These are phyloP conservation scores for Archegozetes longisetosus DNA, from an alignment of 1,140 invertebrate species.

Conservation along the genomic window DNA sequence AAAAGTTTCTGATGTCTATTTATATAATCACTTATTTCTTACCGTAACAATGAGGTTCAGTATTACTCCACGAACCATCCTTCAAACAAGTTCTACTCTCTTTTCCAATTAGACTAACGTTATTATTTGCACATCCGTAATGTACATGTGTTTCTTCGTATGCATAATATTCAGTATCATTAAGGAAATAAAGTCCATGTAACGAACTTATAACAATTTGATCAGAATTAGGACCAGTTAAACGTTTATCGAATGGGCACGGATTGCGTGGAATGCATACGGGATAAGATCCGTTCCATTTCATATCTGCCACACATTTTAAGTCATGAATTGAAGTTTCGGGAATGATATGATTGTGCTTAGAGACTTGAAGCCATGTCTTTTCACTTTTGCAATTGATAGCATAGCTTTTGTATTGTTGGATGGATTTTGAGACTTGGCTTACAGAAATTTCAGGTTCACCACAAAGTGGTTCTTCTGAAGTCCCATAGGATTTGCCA, in stretches of 20 bases:
- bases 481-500: neutral
- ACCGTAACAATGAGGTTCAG: neutral
- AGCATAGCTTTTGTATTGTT: constrained; percentile 1
- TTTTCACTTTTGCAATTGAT: constrained; percentile 1
- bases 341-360: neutral
- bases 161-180: constrained; percentile 5
- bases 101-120: constrained; percentile 1
- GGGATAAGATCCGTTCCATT: constrained; percentile 6
- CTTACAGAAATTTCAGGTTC: constrained; percentile 4
- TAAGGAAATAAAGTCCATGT: neutral
- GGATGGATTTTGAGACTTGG: neutral
- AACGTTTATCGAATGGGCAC: neutral
- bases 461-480: constrained; percentile 9
- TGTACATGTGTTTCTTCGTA: neutral
- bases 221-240: neutral
- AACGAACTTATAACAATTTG: neutral
- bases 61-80: constrained; percentile 1
- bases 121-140: neutral
- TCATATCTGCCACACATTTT: constrained; percentile 10
- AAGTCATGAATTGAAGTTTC: neutral
- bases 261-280: neutral
- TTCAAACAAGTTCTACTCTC: neutral
- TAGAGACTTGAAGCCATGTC: neutral
- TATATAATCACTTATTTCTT: too few relatives aligned
- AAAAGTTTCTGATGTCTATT: too few relatives aligned